Evolutionary conservation across 2,113 vertebrate species (phyloP), one percentile per base, ranked within the genome.

Genomic region (Lampris incognitus): DNA sequence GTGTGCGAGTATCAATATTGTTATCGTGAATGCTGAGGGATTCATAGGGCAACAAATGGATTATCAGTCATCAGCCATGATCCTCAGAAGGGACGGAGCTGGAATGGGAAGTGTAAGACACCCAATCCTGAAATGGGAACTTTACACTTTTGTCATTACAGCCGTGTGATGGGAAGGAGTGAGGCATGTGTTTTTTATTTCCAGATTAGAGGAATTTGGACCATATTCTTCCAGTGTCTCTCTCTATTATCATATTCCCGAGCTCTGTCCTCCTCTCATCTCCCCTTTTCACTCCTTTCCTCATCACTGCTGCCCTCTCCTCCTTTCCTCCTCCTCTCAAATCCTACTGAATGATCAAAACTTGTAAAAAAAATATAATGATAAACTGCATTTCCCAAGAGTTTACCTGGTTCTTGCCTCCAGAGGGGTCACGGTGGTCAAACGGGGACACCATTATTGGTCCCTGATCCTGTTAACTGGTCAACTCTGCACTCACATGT

Each of bases 151-250:
- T 6, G 8, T 87, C 79, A 88, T 88, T 80, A 74, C 66, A 80
- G 74, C 83, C 84, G 87, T 88, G 78, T 89, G 9, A 8, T 52
- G 24, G 91, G 78, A 86, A 70, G 66, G 74, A 89, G 56, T 82
- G 78, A 83, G 69, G 66, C 64, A 58, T 60, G 81, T 90, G 90
- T 79, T 84, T 91, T 60, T 81, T 90, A 90, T 79, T 84, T 91
- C 77, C 78, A 87, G 81, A 89, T 85, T 89, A 87, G 51, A 64
- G 55, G 74, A 87, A 42, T 24, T 54, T 3, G 63, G 50, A 57
- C 2, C 1, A 72, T 9, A 52, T 69, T 63, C 6, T 41, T 0
- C 57, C 52, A 52, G 51, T 75, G 51, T 54, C 52, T 70, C 60
- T 7, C 62, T 7, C 6, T 78, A 61, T 72, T 69, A 50, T 70